Conservation (phyloP, 2,888 invertebrate genomes). For the Andrena flavipes region DNA sequence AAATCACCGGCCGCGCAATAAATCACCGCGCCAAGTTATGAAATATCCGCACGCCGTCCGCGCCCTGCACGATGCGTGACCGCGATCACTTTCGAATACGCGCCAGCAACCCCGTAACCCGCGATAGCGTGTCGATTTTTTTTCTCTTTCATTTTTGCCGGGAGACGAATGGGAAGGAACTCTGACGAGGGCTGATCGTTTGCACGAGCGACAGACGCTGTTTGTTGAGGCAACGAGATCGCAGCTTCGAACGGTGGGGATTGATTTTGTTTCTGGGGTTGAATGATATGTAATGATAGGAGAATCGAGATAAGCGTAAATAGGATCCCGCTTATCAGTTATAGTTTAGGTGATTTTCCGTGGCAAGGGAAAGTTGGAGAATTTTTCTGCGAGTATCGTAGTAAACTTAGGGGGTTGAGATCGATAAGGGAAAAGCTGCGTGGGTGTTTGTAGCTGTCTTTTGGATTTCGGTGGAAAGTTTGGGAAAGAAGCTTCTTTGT, state of each 20-base stretch:
- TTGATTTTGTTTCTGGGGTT: not conserved
- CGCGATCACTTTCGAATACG: constrained; percentile 63
- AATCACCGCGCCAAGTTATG: constrained; percentile 70
- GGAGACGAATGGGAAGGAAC: not conserved
- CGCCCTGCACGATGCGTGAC: constrained; percentile 62
- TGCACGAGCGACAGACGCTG: not conserved
- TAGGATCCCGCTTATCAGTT: too few species aligned
- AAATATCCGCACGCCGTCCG: constrained; percentile 66
- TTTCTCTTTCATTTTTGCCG: not conserved
- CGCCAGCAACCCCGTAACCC: constrained; percentile 30
- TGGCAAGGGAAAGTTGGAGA: too few species aligned
- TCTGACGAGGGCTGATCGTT: constrained; percentile 9
- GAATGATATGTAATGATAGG: not conserved
- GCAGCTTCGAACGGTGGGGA: not conserved
- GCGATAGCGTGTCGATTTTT: constrained; percentile 29
- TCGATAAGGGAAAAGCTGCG: too few species aligned
- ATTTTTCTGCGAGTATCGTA: too few species aligned
- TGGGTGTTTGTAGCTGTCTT: too few species aligned
- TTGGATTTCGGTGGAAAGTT: too few species aligned
- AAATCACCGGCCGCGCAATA: constrained; percentile 70
- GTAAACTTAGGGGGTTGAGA: too few species aligned
- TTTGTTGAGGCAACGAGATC: constrained; percentile 1
- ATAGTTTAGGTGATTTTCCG: too few species aligned
- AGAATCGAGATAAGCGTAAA: too few species aligned
- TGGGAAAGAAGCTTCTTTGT: too few species aligned